Conservation (phyloP, 2,888 invertebrate genomes). For the Phoronis australis region DNA sequence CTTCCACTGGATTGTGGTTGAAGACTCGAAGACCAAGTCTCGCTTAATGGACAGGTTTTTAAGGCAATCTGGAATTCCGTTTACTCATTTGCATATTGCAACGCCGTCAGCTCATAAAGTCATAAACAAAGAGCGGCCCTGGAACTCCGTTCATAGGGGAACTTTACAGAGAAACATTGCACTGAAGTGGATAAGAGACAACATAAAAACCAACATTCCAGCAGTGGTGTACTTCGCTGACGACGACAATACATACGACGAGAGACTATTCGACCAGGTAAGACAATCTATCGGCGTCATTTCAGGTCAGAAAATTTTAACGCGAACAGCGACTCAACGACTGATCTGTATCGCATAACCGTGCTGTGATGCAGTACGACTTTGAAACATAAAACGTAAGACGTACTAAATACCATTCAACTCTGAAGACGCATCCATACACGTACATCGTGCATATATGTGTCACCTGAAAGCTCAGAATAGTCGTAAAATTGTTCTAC, state of each 20-base stretch:
- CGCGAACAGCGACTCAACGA: no score
- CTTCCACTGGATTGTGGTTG: conserved; percentile 88
- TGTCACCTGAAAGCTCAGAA: no score
- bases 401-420: no score
- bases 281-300: no score
- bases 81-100: conserved; percentile 63
- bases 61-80: conserved; percentile 62
- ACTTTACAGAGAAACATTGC: conserved; percentile 43
- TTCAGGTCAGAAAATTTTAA: no score
- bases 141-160: conserved; percentile 64
- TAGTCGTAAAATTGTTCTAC: no score
- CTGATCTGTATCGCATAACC: no score
- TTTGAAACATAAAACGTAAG: no score
- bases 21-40: conserved; percentile 72
- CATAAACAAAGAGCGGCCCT: conserved; percentile 31
- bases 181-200: conserved; percentile 71
- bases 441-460: no score
- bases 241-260: conserved; percentile 90
- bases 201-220: conserved; percentile 59
- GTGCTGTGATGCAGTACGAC: no score
- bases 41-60: conserved; percentile 69
- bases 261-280: conserved; percentile 85
- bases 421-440: no score
- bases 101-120: conserved; percentile 61
- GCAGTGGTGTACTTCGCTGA: conserved; percentile 93